Conservation (phyloP, 2,888 invertebrate species). For the Griposia aprilina region DNA sequence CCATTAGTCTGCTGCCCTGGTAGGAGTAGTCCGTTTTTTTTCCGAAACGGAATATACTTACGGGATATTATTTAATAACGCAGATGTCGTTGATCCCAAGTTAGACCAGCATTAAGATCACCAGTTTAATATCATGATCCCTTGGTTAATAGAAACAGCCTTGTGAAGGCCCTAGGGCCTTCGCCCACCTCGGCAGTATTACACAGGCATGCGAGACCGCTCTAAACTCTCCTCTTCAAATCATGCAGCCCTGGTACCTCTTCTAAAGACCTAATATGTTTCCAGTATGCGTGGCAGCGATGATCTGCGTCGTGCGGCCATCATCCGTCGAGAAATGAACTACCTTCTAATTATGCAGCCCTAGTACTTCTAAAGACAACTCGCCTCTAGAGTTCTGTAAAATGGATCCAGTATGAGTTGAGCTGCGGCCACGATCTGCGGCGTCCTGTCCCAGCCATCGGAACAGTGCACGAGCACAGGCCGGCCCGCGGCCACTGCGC, state of each 20-base stretch:
- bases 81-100: not conserved
- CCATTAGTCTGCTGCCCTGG: not conserved
- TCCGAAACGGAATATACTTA: not conserved
- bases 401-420: constrained; percentile 98
- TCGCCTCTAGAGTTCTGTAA: constrained; percentile 97
- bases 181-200: too few species aligned
- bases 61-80: too few species aligned
- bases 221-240: not conserved
- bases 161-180: too few species aligned
- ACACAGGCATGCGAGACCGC: not conserved
- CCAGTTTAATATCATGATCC: not conserved
- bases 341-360: not conserved
- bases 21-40: not conserved
- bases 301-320: not conserved
- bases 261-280: not conserved
- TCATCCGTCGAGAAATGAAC: not conserved
- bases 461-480: constrained; percentile 99
- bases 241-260: constrained; percentile 7
- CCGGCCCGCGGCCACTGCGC: constrained; percentile 95
- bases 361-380: constrained; percentile 37
- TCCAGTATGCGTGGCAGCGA: not conserved
- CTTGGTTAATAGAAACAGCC: not conserved
- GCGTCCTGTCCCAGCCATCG: constrained; percentile 99
- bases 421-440: constrained; percentile 98
- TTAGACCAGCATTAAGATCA: not conserved